Percentiles rank a stretch among this genome's conserved stretches.
These are phyloP conservation scores for Toxotes chatareus DNA, from an alignment of 2,113 vertebrate genomes.

Conservation along the genomic window DNA sequence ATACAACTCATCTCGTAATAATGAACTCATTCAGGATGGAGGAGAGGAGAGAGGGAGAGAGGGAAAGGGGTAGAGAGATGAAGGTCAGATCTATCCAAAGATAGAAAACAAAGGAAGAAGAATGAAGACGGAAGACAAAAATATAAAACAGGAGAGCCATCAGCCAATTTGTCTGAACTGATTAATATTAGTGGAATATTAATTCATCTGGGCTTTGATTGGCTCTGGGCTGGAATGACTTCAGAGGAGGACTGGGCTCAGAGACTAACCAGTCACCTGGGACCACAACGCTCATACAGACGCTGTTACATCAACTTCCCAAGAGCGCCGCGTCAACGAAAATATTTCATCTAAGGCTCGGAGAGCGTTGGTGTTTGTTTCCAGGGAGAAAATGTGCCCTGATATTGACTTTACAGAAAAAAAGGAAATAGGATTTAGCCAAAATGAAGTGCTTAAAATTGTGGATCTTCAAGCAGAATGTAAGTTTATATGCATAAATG, in stretches of 20 bases:
- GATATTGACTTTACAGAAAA: constrained; percentile 42
- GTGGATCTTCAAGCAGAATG: not conserved
- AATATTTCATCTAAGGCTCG: constrained; percentile 27
- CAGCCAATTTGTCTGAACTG: constrained; percentile 80
- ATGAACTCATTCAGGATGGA: constrained; percentile 88
- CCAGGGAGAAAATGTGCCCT: constrained; percentile 8
- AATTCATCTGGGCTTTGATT: constrained; percentile 82
- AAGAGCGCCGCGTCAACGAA: not conserved
- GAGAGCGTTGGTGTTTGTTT: constrained; percentile 7
- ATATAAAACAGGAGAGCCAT: constrained; percentile 78
- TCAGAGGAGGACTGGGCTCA: constrained; percentile 71
- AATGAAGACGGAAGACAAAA: constrained; percentile 81
- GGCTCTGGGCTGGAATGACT: constrained; percentile 83
- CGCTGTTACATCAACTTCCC: constrained; percentile 24
- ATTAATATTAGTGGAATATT: constrained; percentile 84
- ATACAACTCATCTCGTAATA: constrained; percentile 87
- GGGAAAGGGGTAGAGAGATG: constrained; percentile 76
- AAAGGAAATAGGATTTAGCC: not conserved
- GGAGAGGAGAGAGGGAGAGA: constrained; percentile 81
- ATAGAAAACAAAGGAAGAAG: constrained; percentile 82
- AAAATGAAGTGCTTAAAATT: constrained; percentile 5
- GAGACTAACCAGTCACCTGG: constrained; percentile 75
- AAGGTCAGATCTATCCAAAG: constrained; percentile 84
- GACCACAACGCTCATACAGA: constrained; percentile 40
- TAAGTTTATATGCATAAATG: not conserved